phyloP scores from a whole-genome alignment of 2,888 invertebrate species.

The Frankliniella intonsa region DNA sequence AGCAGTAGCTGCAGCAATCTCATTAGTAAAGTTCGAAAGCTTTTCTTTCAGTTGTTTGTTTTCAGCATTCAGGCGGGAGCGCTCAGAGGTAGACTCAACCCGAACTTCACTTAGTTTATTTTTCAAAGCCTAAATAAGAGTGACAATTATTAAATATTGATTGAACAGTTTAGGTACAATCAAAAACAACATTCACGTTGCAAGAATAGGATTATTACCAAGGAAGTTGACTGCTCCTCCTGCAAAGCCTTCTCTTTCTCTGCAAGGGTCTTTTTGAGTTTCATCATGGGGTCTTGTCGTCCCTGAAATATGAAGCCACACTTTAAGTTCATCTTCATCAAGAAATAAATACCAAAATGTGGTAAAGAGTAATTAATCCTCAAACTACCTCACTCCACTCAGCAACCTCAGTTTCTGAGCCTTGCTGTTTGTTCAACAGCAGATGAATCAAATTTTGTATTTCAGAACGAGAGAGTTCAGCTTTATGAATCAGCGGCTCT shows the following conservation, averaged over 20 bases:
- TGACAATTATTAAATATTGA: not conserved
- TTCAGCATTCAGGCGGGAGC: not conserved
- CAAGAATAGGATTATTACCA: not conserved
- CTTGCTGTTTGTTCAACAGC: constrained; percentile 82
- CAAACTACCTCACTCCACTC: constrained; percentile 73
- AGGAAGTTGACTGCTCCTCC: constrained; percentile 70
- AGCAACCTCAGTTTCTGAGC: constrained; percentile 63
- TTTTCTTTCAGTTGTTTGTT: constrained; percentile 40
- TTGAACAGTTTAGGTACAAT: too few species aligned
- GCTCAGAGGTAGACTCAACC: constrained; percentile 61
- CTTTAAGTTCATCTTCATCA: not conserved
- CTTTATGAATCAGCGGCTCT: constrained; percentile 70
- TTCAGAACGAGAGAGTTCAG: constrained; percentile 78
- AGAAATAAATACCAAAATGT: constrained; percentile 5
- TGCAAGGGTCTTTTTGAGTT: constrained; percentile 79
- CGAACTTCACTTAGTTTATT: constrained; percentile 75
- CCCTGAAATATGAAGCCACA: constrained; percentile 50
- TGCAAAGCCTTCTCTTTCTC: constrained; percentile 75
- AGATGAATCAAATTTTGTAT: constrained; percentile 85
- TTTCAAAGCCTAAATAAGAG: constrained; percentile 56
- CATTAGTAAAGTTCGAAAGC: constrained; percentile 58
- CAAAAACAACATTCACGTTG: not conserved
- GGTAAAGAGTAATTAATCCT: not conserved
- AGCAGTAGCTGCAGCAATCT: constrained; percentile 48
- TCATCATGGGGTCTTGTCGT: constrained; percentile 77